Conservation (phyloP, 2,888 invertebrate genomes). For the Lypha dubia region DNA sequence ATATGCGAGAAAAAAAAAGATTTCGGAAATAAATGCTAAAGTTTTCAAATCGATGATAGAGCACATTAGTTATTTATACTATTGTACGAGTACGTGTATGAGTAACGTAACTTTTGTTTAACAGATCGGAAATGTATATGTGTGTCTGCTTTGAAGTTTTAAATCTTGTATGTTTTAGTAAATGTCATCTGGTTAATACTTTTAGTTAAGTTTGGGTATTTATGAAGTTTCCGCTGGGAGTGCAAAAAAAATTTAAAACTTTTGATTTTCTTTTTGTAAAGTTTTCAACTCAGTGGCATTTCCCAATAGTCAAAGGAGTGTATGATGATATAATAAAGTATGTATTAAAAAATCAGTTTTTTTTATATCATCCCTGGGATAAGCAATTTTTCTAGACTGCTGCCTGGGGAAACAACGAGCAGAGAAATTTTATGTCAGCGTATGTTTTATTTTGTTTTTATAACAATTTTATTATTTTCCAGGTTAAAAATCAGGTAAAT, state of each 20-base stretch:
- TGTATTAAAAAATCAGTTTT: slow-evolving; percentile 25
- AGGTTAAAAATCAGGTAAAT: slow-evolving; percentile 49
- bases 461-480: slow-evolving; percentile 1
- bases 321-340: slow-evolving; percentile 37
- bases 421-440: slow-evolving; percentile 8
- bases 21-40: slow-evolving; percentile 12
- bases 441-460: slow-evolving; percentile 20
- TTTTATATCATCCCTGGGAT: neutral
- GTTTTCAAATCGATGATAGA: slow-evolving; percentile 64
- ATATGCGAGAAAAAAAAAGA: neutral
- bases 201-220: slow-evolving; percentile 70
- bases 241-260: slow-evolving; percentile 30
- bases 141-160: slow-evolving; percentile 48
- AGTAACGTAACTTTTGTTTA: neutral
- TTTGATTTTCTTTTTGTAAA: slow-evolving; percentile 55
- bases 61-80: slow-evolving; percentile 41
- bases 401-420: neutral
- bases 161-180: slow-evolving; percentile 61
- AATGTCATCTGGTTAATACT: slow-evolving; percentile 71
- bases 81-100: neutral
- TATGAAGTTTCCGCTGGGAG: slow-evolving; percentile 59
- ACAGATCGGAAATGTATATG: neutral
- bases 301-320: neutral
- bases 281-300: slow-evolving; percentile 4
- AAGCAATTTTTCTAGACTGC: neutral